A percentile compares a stretch with the other conserved stretches of the same genome.
Conservation (phyloP, 2,888 invertebrate species). For the Holacanthella duospinosa region DNA sequence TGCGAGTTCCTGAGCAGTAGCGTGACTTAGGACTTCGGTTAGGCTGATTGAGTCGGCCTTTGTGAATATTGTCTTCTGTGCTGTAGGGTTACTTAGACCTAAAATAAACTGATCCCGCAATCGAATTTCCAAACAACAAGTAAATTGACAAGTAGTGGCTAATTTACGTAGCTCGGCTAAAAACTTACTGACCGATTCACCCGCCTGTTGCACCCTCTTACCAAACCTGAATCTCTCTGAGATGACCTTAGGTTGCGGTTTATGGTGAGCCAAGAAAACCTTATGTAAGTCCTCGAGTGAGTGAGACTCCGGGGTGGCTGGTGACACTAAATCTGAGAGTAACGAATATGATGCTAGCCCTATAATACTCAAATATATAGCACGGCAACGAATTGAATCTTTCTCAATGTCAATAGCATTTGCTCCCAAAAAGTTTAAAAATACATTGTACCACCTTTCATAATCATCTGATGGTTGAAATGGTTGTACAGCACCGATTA, state of each 20-base stretch:
- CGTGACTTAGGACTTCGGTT: neutral
- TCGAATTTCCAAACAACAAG: neutral
- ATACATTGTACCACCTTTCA: slow-evolving; percentile 9
- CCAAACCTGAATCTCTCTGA: slow-evolving; percentile 13
- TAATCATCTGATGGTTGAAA: slow-evolving; percentile 10
- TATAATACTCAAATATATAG: slow-evolving; percentile 5
- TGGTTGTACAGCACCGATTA: too few species aligned
- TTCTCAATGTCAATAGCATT: slow-evolving; percentile 5
- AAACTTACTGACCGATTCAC: slow-evolving; percentile 10
- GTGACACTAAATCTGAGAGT: slow-evolving; percentile 7
- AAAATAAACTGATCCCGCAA: slow-evolving; percentile 15
- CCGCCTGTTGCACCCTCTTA: slow-evolving; percentile 3
- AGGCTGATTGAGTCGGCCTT: slow-evolving; percentile 9
- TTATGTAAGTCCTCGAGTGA: neutral
- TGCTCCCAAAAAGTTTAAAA: slow-evolving; percentile 8
- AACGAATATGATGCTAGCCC: slow-evolving; percentile 7
- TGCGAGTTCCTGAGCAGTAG: slow-evolving; percentile 8
- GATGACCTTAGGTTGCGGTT: slow-evolving; percentile 14
- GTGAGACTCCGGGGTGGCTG: neutral
- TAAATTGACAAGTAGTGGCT: slow-evolving; percentile 12
- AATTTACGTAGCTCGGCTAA: slow-evolving; percentile 8
- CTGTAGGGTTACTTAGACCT: slow-evolving; percentile 1
- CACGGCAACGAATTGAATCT: neutral
- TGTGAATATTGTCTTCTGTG: slow-evolving; percentile 8
- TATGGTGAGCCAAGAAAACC: slow-evolving; percentile 1